Evolutionary conservation across 1,140 invertebrate genomes (phyloP).

Genomic region (Callitettix versicolor): DNA sequence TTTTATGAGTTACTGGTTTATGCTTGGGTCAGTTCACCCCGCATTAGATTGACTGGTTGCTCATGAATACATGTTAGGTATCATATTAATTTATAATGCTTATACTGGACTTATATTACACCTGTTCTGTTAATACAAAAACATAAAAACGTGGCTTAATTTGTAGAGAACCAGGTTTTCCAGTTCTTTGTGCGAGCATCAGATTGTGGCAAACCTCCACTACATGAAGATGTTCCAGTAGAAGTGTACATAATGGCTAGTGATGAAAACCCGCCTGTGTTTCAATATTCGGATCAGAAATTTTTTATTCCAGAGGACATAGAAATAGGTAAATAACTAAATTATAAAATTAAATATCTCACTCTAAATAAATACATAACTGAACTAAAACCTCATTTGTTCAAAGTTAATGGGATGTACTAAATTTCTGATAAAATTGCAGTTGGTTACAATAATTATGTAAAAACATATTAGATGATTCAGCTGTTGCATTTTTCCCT

Average conservation of each 20-base stretch:
- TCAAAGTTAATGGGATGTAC: not conserved
- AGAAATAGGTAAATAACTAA: constrained; percentile 37
- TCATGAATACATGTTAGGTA: too few species aligned
- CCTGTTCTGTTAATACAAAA: too few species aligned
- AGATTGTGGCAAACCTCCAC: constrained; percentile 57
- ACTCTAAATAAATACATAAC: not conserved
- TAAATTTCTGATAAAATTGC: not conserved
- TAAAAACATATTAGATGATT: not conserved
- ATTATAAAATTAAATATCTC: not conserved
- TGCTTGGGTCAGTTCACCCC: too few species aligned
- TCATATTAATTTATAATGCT: too few species aligned
- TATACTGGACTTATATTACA: too few species aligned
- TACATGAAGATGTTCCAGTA: constrained; percentile 67
- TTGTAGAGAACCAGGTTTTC: constrained; percentile 68
- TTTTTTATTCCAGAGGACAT: constrained; percentile 73
- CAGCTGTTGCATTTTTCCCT: not conserved
- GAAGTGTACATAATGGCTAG: constrained; percentile 62
- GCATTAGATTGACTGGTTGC: too few species aligned
- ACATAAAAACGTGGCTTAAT: too few species aligned
- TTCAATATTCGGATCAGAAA: constrained; percentile 57
- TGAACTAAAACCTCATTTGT: not conserved
- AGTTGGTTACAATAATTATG: not conserved
- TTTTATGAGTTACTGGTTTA: too few species aligned
- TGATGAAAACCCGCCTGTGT: constrained; percentile 55
- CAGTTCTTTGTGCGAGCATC: constrained; percentile 81